Base-by-base conservation (phyloP, 2,888 invertebrate species). In the Megamerina dolium region DNA sequence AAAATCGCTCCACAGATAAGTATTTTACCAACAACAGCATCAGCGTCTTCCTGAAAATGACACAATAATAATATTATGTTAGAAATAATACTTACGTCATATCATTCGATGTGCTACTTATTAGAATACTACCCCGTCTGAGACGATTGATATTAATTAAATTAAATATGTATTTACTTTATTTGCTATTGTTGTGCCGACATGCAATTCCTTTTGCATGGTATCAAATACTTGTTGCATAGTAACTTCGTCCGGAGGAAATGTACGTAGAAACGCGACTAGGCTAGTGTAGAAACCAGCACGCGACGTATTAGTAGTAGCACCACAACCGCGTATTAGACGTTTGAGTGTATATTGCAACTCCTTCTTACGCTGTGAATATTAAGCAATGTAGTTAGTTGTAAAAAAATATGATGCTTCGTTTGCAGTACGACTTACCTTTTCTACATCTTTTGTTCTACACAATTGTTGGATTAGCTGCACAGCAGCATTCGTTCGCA, bases 11-110 rank as follows among this genome's bases (percentile, higher is more conserved):
- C 83, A 60, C 82, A 83, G 2, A 79, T 75, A 54, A 87, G 71
- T 48, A 87, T 80, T 59, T 81, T 80, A 1, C 87, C 87, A 17
- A 81, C 77, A 23, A 78, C 76, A 36, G 84, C 77, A 72, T 87
- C 85, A 27, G 81, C 83, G 58, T 81, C 80, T 75, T 87, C 87
- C 85, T 87, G 55, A n/a, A n/a, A n/a, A n/a, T n/a, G 4, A 12
- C 17, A 6, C 9, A 16, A n/a, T 3, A 14, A 4, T 6, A 26
- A 2, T 26, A 10, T 26, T 12, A 26, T 26, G 19, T 19, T 20
- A 20, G 3, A 23, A n/a, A 8, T 5, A 14, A 14, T 3, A 10
- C n/a, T n/a, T n/a, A n/a, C n/a, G n/a, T n/a, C n/a, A n/a, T n/a
- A n/a, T n/a, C n/a, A n/a, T n/a, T n/a, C n/a, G n/a, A n/a, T n/a